Evolutionary conservation across 2,888 invertebrate genomes (phyloP).

Genomic region (Pseudoips prasinana): DNA sequence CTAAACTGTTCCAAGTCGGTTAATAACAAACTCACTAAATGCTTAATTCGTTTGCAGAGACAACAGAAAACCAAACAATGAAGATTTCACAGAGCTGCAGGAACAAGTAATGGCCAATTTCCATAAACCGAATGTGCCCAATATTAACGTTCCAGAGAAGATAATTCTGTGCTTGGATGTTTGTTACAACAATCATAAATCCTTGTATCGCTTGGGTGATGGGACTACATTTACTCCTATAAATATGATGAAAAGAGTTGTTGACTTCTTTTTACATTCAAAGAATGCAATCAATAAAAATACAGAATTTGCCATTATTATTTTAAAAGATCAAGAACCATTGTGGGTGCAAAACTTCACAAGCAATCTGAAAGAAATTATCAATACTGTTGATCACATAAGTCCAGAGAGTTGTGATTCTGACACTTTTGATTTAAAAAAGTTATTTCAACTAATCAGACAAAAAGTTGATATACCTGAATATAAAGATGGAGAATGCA

Average conservation of each 20-base stretch:
- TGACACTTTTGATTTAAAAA: slow-evolving; percentile 79
- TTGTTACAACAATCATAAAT: slow-evolving; percentile 79
- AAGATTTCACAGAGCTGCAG: slow-evolving; percentile 45
- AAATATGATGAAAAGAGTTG: slow-evolving; percentile 83
- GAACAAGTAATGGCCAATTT: slow-evolving; percentile 67
- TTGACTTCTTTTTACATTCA: slow-evolving; percentile 83
- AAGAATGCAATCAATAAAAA: slow-evolving; percentile 82
- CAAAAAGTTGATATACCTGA: slow-evolving; percentile 77
- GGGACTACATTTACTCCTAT: slow-evolving; percentile 80
- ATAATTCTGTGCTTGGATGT: slow-evolving; percentile 85
- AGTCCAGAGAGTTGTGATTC: slow-evolving; percentile 72
- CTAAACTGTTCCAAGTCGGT: too few species aligned
- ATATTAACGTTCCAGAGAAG: slow-evolving; percentile 82
- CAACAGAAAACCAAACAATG: slow-evolving; percentile 11
- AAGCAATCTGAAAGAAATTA: slow-evolving; percentile 80
- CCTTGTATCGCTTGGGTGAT: slow-evolving; percentile 75
- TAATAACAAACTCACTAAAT: neutral
- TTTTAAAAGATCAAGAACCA: slow-evolving; percentile 76
- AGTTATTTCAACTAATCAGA: slow-evolving; percentile 78
- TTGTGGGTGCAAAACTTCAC: slow-evolving; percentile 84
- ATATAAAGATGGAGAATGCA: slow-evolving; percentile 56
- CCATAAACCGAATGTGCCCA: slow-evolving; percentile 70
- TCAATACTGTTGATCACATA: slow-evolving; percentile 79
- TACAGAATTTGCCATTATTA: slow-evolving; percentile 84
- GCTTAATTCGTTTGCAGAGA: slow-evolving; percentile 24